Evolutionary conservation across 1,140 invertebrate genomes (phyloP), one percentile per base, ranked within the genome.

Genomic region (Adoxophyes honmai): DNA sequence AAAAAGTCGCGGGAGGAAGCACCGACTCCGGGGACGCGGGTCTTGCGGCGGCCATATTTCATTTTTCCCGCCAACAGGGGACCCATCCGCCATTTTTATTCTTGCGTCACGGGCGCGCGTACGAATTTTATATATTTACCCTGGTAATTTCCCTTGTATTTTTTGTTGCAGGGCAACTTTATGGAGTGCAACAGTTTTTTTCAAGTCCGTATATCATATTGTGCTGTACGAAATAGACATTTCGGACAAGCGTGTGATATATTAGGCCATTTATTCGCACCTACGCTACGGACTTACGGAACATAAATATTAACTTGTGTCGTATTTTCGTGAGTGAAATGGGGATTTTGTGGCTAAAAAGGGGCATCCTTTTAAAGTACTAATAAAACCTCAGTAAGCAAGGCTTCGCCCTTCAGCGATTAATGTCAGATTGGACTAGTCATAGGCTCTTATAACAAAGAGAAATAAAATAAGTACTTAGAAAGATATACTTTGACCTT

Each of bases 31-130:
- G 57, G 65, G 62, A 39, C 35, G 33, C 35, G 42, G 52, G 62
- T 60, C 52, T 62, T 68, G 68, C 68, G 70, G 68, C 62, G 55
- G 64, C 68, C 70, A 75, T 71, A 70, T 71, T 76, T 73, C 73
- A 73, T 73, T 71, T 75, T 71, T 66, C 68, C 70, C 66, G 62
- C 62, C 59, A 64, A 57, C 57, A 64, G 64, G 65, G 66, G 60
- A 74, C 59, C 57, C 58, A 66, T 62, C 57, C 65, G 62, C 64
- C 73, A 70, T 72, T 75, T 71, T 70, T 67, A 68, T 69, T 64
- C 58, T 68, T 66, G 62, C 60, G 64, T 67, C 52, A 39, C 54
- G 42, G 56, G 57, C 39, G 60, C 53, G 39, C 18, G 44, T n/a
- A 39, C 34, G 53, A 61, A 61, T 48, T 66, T 61, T 60, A 48